Conservation (phyloP, 2,113 vertebrate species). For the Brachyhypopomus gauderio region DNA sequence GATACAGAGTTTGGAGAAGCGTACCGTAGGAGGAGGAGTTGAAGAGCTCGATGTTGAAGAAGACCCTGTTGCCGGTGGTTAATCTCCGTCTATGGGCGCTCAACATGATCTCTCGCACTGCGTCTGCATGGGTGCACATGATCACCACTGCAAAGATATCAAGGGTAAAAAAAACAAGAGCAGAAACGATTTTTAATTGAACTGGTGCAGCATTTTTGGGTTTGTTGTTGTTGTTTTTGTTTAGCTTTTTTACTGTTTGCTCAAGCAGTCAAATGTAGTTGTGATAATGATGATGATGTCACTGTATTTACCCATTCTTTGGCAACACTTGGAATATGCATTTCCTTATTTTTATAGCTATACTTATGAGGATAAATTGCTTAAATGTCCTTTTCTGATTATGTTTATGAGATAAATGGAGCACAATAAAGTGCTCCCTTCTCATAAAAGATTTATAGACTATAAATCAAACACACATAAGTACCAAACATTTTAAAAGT, state of each 20-base stretch:
- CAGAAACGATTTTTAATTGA: constrained; percentile 9
- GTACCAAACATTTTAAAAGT: background rate
- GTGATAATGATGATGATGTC: constrained; percentile 20
- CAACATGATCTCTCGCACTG: constrained; percentile 90
- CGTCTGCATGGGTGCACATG: constrained; percentile 88
- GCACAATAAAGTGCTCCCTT: constrained; percentile 33
- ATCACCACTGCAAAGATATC: constrained; percentile 83
- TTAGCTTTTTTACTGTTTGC: background rate
- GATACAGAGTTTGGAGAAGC: constrained; percentile 33
- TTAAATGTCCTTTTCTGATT: constrained; percentile 34
- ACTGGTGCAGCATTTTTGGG: constrained; percentile 5
- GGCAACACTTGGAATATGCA: background rate
- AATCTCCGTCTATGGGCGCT: constrained; percentile 85
- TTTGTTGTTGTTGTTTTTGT: background rate
- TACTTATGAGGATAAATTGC: constrained; percentile 27
- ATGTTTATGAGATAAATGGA: constrained; percentile 23
- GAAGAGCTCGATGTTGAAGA: constrained; percentile 98
- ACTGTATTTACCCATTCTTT: constrained; percentile 6
- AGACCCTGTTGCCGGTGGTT: constrained; percentile 89
- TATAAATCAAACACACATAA: constrained; percentile 30
- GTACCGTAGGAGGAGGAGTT: constrained; percentile 94
- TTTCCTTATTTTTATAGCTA: constrained; percentile 32
- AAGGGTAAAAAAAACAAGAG: background rate
- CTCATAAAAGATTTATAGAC: constrained; percentile 36
- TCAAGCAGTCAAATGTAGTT: background rate